These are phyloP conservation scores for Fundulus diaphanus DNA, from an alignment of 2,797 vertebrate species.

Conservation along the genomic window DNA sequence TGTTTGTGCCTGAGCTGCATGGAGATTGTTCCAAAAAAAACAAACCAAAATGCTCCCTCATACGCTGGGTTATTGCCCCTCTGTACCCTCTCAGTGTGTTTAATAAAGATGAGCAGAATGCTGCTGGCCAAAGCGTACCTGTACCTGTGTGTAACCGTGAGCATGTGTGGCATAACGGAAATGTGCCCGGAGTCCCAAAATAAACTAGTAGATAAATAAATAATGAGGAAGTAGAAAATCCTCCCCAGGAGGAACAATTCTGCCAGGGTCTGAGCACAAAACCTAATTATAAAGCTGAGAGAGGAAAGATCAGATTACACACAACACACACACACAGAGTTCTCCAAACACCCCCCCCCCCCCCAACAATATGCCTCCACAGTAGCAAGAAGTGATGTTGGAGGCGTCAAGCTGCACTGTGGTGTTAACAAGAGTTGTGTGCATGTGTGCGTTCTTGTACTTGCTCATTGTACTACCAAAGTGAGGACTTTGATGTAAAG, in stretches of 20 bases:
- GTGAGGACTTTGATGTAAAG: too few species aligned
- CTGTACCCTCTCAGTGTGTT: conserved; percentile 10
- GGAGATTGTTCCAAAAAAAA: not conserved
- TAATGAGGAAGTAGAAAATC: conserved; percentile 21
- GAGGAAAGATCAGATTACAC: conserved; percentile 40
- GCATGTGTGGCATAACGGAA: too few species aligned
- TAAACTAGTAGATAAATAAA: conserved; percentile 12
- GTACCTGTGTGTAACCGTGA: not conserved
- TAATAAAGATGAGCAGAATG: conserved; percentile 35
- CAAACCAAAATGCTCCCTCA: not conserved
- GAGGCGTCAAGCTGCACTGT: too few species aligned
- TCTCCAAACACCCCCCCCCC: too few species aligned
- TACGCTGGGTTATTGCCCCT: not conserved
- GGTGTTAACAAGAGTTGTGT: too few species aligned
- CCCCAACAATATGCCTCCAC: too few species aligned
- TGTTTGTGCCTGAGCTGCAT: not conserved
- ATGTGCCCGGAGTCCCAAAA: not conserved
- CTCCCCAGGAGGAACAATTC: conserved; percentile 29
- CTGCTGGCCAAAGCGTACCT: conserved; percentile 17
- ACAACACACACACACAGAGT: too few species aligned
- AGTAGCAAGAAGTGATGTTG: too few species aligned
- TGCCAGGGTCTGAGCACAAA: conserved; percentile 34
- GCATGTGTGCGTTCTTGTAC: too few species aligned
- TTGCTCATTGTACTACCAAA: too few species aligned
- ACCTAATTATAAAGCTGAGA: conserved; percentile 44